A percentile compares a stretch with the other conserved stretches of the same genome.
These are phyloP conservation scores for Ifrita kowaldi DNA, from an alignment of 2,113 vertebrate species.

Conservation along the genomic window DNA sequence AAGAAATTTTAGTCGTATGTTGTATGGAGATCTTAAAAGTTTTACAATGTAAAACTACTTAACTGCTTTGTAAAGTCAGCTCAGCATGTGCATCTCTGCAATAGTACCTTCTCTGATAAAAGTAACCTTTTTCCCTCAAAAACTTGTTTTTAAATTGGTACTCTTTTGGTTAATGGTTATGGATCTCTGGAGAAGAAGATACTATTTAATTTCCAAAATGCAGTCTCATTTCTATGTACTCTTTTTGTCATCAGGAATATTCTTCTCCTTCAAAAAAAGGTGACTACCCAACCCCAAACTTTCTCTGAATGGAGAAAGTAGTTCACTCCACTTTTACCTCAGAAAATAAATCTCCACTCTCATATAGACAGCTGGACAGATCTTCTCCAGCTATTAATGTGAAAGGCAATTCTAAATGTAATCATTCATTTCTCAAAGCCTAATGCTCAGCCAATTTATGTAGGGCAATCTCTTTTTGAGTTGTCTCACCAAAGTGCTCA, in stretches of 20 bases:
- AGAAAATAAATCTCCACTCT: background rate
- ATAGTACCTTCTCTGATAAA: background rate
- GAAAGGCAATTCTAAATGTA: slow-evolving; percentile 20
- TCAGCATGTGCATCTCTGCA: background rate
- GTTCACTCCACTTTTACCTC: background rate
- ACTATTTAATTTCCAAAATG: background rate
- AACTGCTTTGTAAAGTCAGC: background rate
- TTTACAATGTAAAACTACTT: background rate
- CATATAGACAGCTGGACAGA: background rate
- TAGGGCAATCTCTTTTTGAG: background rate
- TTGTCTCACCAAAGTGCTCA: background rate
- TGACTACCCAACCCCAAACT: background rate
- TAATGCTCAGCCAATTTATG: background rate
- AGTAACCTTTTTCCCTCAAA: background rate
- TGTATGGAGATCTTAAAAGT: background rate
- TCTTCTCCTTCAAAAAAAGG: background rate
- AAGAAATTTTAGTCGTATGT: background rate
- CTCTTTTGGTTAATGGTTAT: background rate
- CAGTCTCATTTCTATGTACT: background rate
- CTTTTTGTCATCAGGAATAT: background rate
- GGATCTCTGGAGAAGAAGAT: background rate
- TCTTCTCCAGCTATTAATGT: background rate
- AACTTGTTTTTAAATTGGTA: background rate
- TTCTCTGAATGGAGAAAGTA: background rate
- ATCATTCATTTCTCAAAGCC: background rate